phyloP scores from a whole-genome alignment of 2,113 vertebrate species.

The Brienomyrus brachyistius region DNA sequence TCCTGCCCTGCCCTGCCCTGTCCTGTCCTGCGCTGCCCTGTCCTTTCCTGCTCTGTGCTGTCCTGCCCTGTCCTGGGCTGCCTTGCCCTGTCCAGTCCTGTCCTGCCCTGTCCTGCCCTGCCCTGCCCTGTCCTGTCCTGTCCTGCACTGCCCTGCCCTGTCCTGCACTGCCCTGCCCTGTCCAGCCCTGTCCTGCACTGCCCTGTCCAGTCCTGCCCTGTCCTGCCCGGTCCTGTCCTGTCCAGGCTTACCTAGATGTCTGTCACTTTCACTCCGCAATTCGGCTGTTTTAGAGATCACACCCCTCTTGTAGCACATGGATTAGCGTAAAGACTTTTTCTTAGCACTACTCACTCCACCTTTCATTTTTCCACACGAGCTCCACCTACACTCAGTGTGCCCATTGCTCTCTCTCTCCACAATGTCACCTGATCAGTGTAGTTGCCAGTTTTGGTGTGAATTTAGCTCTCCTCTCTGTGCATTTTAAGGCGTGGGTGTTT shows the following conservation, averaged over 20 bases:
- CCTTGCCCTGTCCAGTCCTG: no score
- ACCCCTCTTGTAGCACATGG: neutral
- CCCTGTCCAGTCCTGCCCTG: no score
- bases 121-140: no score
- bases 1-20: no score
- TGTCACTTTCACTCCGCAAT: neutral
- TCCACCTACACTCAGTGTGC: constrained; percentile 64
- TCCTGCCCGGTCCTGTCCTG: neutral
- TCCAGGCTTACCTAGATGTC: neutral
- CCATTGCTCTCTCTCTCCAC: constrained; percentile 15
- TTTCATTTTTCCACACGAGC: constrained; percentile 59
- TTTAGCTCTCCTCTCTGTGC: neutral
- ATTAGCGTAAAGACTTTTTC: neutral
- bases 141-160: no score
- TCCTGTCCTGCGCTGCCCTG: no score
- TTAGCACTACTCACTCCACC: neutral
- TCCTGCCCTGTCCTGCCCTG: no score
- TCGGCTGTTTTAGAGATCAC: neutral
- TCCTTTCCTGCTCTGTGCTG: no score
- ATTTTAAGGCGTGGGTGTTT: neutral
- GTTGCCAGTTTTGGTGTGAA: constrained; percentile 51
- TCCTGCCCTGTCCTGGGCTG: no score
- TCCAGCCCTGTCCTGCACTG: no score
- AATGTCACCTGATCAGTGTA: constrained; percentile 29
- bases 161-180: no score